These are phyloP conservation scores for Lamellibrachia luymesi DNA, from an alignment of 1,140 invertebrate species.

Conservation along the genomic window DNA sequence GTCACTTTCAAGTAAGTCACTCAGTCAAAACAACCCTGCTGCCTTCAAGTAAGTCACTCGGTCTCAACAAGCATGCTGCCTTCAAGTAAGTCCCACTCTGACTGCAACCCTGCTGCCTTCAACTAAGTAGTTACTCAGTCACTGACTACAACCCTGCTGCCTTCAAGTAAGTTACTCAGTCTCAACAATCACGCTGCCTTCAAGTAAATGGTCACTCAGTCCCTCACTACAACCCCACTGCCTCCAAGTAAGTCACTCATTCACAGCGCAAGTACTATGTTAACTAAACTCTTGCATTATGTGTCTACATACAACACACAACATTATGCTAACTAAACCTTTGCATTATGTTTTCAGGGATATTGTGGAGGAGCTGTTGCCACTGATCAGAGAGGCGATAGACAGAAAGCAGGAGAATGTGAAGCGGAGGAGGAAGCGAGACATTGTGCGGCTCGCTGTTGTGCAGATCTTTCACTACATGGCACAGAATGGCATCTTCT, in stretches of 20 bases:
- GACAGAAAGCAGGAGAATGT: slow-evolving; percentile 97
- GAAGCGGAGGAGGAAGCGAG: slow-evolving; percentile 76
- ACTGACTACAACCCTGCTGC: no score
- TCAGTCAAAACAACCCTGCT: slow-evolving; percentile 88
- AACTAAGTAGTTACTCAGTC: no score
- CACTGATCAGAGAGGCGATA: slow-evolving; percentile 90
- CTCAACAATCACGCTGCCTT: no score
- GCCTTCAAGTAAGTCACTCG: slow-evolving; percentile 79
- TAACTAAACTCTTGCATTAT: no score
- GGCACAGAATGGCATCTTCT: slow-evolving; percentile 88
- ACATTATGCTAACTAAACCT: not conserved
- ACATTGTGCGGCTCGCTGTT: slow-evolving; percentile 87
- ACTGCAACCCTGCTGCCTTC: no score
- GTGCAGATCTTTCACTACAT: slow-evolving; percentile 88
- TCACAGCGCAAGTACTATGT: not conserved
- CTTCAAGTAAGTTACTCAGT: no score
- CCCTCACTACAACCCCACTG: no score
- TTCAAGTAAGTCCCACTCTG: no score
- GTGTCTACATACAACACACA: no score
- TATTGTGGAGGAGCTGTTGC: slow-evolving; percentile 91
- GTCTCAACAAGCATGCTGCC: no score
- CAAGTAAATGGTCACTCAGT: no score
- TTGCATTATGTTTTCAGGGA: slow-evolving; percentile 67
- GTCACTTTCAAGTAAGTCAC: slow-evolving; percentile 77
- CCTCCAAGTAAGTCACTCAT: no score